Base-by-base conservation (phyloP, 1,140 invertebrate species). In the Littorina saxatilis region DNA sequence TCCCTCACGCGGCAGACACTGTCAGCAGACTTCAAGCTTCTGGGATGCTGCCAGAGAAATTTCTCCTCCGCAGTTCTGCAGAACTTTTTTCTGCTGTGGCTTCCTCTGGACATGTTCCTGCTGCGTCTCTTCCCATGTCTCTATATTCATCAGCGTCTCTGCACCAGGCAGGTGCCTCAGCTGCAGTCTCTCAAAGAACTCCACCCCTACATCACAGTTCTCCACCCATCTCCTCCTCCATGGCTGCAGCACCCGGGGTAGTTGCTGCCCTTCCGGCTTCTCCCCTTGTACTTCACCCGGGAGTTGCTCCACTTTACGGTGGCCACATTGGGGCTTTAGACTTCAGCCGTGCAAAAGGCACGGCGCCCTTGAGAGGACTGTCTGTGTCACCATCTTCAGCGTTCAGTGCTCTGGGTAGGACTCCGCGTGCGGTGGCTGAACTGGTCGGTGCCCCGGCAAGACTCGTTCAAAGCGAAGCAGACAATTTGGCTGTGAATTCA, bases 321-420 rank as follows among this genome's bases (percentile, higher is more conserved):
- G 74, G 47, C 50, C 50, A 32, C 29, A 35, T 29, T n/a, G 29
- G 50, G 5, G 50, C 37, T 27, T 39, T 76, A 50, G 74, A 76
- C 74, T 58, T 52, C 35, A 39, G 66, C 66, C 27, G 61, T 32
- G 35, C 32, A 9, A 32, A 3, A 50, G 15, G 39, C 27, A 7
- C 50, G n/a, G 23, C 27, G 5, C 74, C 50, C 58, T 23, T 55
- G 74, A 55, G 74, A 35, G 74, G 74, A 35, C 74, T 76, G 74
- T 23, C 50, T 2, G 35, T 58, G 35, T 76, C 74, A 7, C 74
- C 74, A 11, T 58, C 37, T 23, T 76, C 74, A 4, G 74, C 74
- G 9, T 76, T 76, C 50, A 76, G 74, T n/a, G 74, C 74, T 37
- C 15, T 76, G 74, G 74, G 43, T 20, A 37, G 74, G 37, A 68